A percentile compares a stretch with the other conserved stretches of the same genome.
phyloP scores from a whole-genome alignment of 2,113 vertebrate genomes.

The Psophia crepitans region DNA sequence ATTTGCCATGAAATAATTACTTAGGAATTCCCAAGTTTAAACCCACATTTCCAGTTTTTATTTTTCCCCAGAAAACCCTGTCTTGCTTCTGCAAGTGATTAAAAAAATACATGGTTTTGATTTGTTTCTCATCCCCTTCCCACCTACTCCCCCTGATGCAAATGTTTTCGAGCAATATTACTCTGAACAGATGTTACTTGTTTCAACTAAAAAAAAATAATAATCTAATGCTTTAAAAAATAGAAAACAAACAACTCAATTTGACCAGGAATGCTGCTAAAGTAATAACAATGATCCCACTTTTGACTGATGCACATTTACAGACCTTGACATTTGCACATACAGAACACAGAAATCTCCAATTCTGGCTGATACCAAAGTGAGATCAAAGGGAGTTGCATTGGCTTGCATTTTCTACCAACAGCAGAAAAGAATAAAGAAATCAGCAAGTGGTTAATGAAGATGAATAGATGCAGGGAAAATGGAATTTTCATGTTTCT shows the following conservation, averaged over 20 bases:
- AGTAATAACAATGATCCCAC: neutral
- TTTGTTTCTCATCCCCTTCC: neutral
- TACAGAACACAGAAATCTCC: neutral
- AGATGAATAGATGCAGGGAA: slow-evolving; percentile 11
- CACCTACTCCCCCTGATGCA: neutral
- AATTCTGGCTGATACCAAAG: neutral
- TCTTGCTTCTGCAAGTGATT: neutral
- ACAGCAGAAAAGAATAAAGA: slow-evolving; percentile 15
- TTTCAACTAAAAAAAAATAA: neutral
- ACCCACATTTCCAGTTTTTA: neutral
- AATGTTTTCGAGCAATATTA: neutral
- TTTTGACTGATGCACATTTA: neutral
- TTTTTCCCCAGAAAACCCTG: neutral
- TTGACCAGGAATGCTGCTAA: neutral
- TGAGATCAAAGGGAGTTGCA: neutral
- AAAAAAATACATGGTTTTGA: neutral
- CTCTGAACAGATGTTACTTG: neutral
- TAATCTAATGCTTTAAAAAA: neutral
- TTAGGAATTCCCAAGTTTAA: neutral
- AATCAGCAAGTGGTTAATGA: slow-evolving; percentile 27
- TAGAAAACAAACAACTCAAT: neutral
- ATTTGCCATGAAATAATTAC: neutral
- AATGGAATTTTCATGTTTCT: slow-evolving; percentile 40
- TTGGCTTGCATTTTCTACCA: neutral
- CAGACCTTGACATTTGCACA: neutral